Percentiles rank a stretch among this genome's conserved stretches.
phyloP scores from a whole-genome alignment of 2,888 invertebrate genomes.

The Invenusta paracnida region DNA sequence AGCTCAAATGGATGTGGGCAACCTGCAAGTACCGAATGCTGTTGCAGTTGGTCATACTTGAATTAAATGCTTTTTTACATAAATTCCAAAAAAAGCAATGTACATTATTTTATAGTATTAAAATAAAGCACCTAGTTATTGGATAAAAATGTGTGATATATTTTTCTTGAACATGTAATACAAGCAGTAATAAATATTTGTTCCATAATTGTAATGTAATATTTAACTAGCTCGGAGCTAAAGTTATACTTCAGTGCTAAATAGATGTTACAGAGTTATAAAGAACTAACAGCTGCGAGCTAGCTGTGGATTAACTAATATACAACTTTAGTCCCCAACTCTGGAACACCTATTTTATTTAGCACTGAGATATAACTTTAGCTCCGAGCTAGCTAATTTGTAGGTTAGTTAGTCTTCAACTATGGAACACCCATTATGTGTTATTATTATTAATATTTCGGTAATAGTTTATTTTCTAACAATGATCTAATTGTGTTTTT shows the following conservation, averaged over 20 bases:
- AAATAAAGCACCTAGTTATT: neutral
- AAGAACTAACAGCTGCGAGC: neutral
- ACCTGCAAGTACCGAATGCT: neutral
- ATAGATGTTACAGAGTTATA: neutral
- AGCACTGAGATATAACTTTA: neutral
- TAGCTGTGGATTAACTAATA: neutral
- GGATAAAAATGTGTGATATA: neutral
- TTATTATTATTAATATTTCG: too few relatives aligned
- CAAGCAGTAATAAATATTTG: neutral
- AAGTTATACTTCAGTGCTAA: neutral
- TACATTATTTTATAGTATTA: neutral
- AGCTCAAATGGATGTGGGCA: neutral
- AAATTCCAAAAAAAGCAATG: neutral
- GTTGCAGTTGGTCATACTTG: neutral
- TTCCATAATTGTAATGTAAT: neutral
- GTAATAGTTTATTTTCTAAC: too few relatives aligned
- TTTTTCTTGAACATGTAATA: neutral
- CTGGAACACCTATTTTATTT: neutral
- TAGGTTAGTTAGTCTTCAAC: neutral
- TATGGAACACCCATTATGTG: too few relatives aligned
- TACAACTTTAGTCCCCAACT: neutral
- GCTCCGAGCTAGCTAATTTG: neutral
- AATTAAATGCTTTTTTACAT: neutral
- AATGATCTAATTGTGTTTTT: too few relatives aligned
- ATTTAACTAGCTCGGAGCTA: too few relatives aligned